A percentile compares a stretch with the other conserved stretches of the same genome.
phyloP scores from a whole-genome alignment of 2,888 invertebrate genomes.

The Ormia ochracea region DNA sequence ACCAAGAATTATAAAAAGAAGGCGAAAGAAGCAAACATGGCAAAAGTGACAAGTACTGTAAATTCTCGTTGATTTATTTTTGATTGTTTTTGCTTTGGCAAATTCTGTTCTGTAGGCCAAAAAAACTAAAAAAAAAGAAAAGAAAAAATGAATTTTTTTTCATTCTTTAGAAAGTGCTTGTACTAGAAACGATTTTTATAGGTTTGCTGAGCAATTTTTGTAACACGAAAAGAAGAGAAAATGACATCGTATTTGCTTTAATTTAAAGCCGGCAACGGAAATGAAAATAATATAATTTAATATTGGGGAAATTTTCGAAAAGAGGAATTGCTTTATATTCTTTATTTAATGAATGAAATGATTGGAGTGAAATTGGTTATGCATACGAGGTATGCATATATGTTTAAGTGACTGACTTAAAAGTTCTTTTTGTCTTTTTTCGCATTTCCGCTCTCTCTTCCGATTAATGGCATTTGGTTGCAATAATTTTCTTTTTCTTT shows the following conservation, averaged over 20 bases:
- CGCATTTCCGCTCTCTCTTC: background rate
- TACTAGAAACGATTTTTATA: background rate
- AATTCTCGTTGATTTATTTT: conserved; percentile 38
- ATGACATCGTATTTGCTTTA: too few species aligned
- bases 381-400: background rate
- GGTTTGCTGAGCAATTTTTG: background rate
- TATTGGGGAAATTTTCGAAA: too few species aligned
- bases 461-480: background rate
- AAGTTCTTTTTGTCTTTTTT: background rate
- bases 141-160: background rate
- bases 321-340: too few species aligned
- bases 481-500: background rate
- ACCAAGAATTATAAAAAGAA: background rate
- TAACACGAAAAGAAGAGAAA: background rate
- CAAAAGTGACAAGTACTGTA: conserved; percentile 19
- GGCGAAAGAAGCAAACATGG: conserved; percentile 7
- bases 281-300: background rate
- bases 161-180: background rate
- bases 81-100: background rate
- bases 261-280: too few species aligned
- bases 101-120: background rate
- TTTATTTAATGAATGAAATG: background rate
- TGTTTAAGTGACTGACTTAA: background rate
- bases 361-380: background rate
- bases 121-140: too few species aligned